Evolutionary conservation across 1,140 invertebrate genomes (phyloP).

Genomic region (Brachionus rotundiformis): DNA sequence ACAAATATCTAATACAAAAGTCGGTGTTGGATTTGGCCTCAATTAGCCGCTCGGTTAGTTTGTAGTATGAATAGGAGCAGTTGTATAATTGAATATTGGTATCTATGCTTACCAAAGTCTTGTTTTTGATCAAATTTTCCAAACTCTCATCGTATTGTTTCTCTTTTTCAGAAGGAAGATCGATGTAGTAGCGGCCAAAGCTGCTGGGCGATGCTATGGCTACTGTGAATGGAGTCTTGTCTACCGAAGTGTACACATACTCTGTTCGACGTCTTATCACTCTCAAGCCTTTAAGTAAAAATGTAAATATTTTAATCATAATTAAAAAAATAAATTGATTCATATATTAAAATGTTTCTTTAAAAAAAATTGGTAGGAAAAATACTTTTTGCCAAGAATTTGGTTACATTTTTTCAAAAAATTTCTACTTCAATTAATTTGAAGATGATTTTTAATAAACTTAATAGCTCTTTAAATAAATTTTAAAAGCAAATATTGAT

Average conservation of each 20-base stretch:
- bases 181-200: constrained; percentile 46
- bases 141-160: not conserved
- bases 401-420: too few species aligned
- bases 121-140: constrained; percentile 6
- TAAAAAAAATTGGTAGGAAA: too few species aligned
- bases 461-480: too few species aligned
- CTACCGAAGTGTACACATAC: constrained; percentile 29
- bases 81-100: constrained; percentile 50
- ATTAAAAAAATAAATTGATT: too few species aligned
- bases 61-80: constrained; percentile 38
- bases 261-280: constrained; percentile 35
- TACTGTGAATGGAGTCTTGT: constrained; percentile 39
- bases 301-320: too few species aligned
- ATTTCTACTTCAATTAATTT: too few species aligned
- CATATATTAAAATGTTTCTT: too few species aligned
- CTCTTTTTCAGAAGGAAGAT: constrained; percentile 25
- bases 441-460: too few species aligned
- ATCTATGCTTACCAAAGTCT: not conserved
- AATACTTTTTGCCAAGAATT: too few species aligned
- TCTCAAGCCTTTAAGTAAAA: too few species aligned
- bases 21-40: not conserved
- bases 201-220: constrained; percentile 47
- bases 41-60: not conserved
- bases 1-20: constrained; percentile 41
- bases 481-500: too few species aligned